Conservation (phyloP, 2,888 invertebrate species). For the Pyrgus malvae region DNA sequence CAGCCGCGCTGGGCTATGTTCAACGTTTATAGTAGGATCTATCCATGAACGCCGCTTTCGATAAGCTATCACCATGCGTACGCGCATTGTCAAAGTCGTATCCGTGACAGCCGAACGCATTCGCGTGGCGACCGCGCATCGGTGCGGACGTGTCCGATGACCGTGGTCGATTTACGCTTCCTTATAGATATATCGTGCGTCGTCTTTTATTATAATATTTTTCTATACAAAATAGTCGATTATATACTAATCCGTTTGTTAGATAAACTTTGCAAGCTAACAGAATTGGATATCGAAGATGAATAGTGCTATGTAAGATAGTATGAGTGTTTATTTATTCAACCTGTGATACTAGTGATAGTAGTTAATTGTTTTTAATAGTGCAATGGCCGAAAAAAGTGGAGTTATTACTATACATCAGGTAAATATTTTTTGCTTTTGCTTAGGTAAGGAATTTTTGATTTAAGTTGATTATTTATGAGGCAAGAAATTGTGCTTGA, state of each 20-base stretch:
- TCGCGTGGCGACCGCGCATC: conserved; percentile 47
- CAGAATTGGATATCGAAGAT: conserved; percentile 56
- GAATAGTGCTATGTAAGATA: conserved; percentile 47
- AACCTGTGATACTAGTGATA: conserved; percentile 69
- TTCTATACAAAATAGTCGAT: conserved; percentile 62
- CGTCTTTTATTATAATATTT: conserved; percentile 64
- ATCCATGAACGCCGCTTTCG: neutral
- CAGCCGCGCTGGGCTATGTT: no score
- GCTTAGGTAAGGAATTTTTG: neutral
- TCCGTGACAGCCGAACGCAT: conserved; percentile 36
- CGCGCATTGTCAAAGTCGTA: conserved; percentile 40
- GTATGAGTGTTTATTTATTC: conserved; percentile 59
- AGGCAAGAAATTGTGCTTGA: no score
- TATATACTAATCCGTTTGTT: conserved; percentile 46
- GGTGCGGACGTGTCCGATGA: conserved; percentile 44
- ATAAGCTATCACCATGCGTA: conserved; percentile 39
- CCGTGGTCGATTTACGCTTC: conserved; percentile 48
- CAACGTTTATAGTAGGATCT: neutral
- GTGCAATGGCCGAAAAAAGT: conserved; percentile 54
- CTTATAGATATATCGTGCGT: conserved; percentile 62
- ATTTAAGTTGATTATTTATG: neutral
- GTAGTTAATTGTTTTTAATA: conserved; percentile 9
- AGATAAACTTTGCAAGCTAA: conserved; percentile 42
- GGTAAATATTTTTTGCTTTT: conserved; percentile 45
- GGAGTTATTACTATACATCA: conserved; percentile 71